Percentiles rank a stretch among this genome's conserved stretches.
phyloP scores from a whole-genome alignment of 2,888 invertebrate genomes.

The Prosapia bicincta region DNA sequence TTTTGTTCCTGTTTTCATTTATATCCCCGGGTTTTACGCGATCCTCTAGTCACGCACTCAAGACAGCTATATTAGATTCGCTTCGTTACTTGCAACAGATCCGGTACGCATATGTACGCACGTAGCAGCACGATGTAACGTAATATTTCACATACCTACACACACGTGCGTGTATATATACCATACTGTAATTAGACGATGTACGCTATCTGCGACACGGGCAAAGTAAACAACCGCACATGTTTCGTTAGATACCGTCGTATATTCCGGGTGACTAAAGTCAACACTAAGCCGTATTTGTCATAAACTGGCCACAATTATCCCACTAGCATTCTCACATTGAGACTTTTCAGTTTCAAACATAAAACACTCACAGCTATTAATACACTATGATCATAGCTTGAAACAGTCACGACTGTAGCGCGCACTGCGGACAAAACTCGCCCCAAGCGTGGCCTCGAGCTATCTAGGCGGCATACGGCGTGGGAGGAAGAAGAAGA shows the following conservation, averaged over 20 bases:
- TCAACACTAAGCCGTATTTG: neutral
- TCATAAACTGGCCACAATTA: neutral
- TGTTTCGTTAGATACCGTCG: neutral
- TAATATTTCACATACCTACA: neutral
- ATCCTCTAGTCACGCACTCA: too few relatives aligned
- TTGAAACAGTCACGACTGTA: neutral
- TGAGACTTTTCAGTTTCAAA: neutral
- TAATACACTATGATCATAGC: neutral
- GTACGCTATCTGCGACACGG: neutral
- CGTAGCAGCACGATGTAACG: neutral
- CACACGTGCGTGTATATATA: neutral
- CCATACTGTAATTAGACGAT: neutral
- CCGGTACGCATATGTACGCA: neutral
- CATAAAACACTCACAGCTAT: neutral
- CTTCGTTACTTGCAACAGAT: too few relatives aligned
- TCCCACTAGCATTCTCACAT: neutral
- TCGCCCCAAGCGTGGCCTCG: neutral
- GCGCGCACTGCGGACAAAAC: neutral
- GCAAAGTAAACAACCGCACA: neutral
- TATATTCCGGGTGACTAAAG: neutral
- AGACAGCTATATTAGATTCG: too few relatives aligned
- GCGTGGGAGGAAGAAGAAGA: constrained; percentile 2
- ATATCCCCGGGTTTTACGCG: too few relatives aligned
- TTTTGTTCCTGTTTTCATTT: too few relatives aligned
- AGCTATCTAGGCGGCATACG: neutral